phyloP scores from a whole-genome alignment of 2,888 invertebrate genomes.

The Macroteleia sp. region DNA sequence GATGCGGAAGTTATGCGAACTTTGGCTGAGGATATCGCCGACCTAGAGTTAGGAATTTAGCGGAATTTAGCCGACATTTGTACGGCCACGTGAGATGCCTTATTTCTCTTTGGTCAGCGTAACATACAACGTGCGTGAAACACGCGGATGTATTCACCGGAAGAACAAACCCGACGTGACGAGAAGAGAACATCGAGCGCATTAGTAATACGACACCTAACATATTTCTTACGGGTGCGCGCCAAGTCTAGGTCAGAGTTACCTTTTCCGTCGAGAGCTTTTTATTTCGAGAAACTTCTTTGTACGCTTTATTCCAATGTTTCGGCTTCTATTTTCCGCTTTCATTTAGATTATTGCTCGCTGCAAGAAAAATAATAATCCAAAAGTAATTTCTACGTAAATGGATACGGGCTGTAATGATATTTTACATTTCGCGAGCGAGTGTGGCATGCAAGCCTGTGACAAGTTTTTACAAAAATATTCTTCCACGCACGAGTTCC shows the following conservation, averaged over 20 bases:
- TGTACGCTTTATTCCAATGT: conserved; percentile 23
- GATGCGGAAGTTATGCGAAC: conserved; percentile 12
- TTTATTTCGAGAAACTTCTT: conserved; percentile 8
- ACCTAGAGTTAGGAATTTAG: too few relatives aligned
- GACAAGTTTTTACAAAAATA: too few relatives aligned
- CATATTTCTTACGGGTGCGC: conserved; percentile 40
- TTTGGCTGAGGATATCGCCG: too few relatives aligned
- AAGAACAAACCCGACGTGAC: conserved; percentile 25
- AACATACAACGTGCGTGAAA: conserved; percentile 38
- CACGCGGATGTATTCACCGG: conserved; percentile 34
- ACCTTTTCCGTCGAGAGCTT: conserved; percentile 9
- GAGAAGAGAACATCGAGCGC: conserved; percentile 13
- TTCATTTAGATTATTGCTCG: neutral
- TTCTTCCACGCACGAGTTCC: too few relatives aligned
- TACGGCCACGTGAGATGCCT: conserved; percentile 18
- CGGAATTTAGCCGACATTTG: too few relatives aligned
- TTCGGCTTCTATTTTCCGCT: neutral
- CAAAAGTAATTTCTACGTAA: neutral
- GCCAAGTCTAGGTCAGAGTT: conserved; percentile 8
- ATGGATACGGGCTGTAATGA: too few relatives aligned
- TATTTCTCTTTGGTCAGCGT: conserved; percentile 56
- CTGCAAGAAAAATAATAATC: neutral
- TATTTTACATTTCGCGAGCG: too few relatives aligned
- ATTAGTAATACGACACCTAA: conserved; percentile 47
- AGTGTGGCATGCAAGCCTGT: too few relatives aligned